Evolutionary conservation across 1,140 invertebrate genomes (phyloP).

Genomic region (Aradophagus sp.): DNA sequence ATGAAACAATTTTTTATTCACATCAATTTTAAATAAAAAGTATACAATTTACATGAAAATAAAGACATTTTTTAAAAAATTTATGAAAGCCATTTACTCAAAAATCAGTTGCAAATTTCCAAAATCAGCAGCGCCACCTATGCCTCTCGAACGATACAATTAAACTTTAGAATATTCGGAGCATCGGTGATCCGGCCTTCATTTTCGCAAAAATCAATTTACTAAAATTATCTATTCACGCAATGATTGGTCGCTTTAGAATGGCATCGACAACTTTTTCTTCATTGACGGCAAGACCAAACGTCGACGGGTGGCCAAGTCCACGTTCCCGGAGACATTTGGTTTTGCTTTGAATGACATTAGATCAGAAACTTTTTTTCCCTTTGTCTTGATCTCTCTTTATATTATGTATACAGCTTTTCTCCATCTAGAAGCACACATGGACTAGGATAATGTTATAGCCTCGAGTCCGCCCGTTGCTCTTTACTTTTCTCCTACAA

Average conservation of each 20-base stretch:
- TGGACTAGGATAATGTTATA: conserved; percentile 44
- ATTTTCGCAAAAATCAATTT: conserved; percentile 28
- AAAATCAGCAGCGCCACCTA: conserved; percentile 8
- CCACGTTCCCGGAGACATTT: conserved; percentile 12
- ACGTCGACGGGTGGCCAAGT: conserved; percentile 9
- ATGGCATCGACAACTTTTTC: conserved; percentile 61
- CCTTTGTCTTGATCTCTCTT: conserved; percentile 49
- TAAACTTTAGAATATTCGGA: conserved; percentile 1
- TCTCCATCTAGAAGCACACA: conserved; percentile 51
- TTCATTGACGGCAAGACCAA: conserved; percentile 47
- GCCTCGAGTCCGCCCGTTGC: conserved; percentile 36
- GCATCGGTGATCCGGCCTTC: conserved; percentile 17
- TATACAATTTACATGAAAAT: too few relatives aligned
- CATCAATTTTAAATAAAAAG: not conserved
- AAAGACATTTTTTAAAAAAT: too few relatives aligned
- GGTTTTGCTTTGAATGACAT: conserved; percentile 38
- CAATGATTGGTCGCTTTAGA: conserved; percentile 58
- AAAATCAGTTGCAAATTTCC: not conserved
- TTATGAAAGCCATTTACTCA: too few relatives aligned
- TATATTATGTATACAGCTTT: conserved; percentile 54
- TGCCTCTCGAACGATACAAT: not conserved
- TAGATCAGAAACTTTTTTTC: conserved; percentile 44
- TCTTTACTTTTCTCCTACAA: conserved; percentile 28
- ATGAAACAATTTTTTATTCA: not conserved
- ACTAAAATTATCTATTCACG: conserved; percentile 40